Evolutionary conservation across 2,888 invertebrate genomes (phyloP).

Genomic region (Tipula confusa): DNA sequence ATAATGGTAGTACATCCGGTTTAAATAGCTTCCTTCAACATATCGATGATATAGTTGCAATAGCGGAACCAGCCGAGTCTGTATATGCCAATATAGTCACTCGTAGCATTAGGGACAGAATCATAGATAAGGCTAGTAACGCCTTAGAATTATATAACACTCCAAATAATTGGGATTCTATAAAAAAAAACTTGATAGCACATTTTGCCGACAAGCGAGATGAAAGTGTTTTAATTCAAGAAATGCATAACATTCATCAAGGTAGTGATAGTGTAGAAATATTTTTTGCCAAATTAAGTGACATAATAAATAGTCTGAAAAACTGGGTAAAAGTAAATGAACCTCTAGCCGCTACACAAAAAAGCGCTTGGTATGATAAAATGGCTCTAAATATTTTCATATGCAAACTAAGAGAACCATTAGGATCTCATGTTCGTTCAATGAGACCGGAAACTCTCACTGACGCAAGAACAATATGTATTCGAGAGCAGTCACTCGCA

Average conservation of each 20-base stretch:
- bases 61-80: too few species aligned
- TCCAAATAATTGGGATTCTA: conserved; percentile 28
- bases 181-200: conserved; percentile 32
- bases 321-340: conserved; percentile 33
- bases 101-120: conserved; percentile 33
- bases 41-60: too few species aligned
- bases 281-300: conserved; percentile 33
- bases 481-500: conserved; percentile 34
- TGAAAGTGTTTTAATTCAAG: conserved; percentile 32
- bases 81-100: background rate
- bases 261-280: conserved; percentile 15
- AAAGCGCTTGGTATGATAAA: conserved; percentile 35
- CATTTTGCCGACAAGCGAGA: conserved; percentile 33
- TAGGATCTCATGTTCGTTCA: conserved; percentile 37
- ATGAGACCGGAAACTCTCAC: conserved; percentile 36
- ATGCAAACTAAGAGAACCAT: conserved; percentile 36
- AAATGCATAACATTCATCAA: conserved; percentile 29
- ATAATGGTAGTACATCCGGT: too few species aligned
- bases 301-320: conserved; percentile 36
- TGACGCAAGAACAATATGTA: conserved; percentile 35
- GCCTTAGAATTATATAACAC: conserved; percentile 33
- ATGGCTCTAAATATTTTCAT: conserved; percentile 38
- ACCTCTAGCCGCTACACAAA: conserved; percentile 26
- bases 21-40: too few species aligned
- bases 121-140: conserved; percentile 32